phyloP scores from a whole-genome alignment of 2,888 invertebrate species.

The Acleris cristana region DNA sequence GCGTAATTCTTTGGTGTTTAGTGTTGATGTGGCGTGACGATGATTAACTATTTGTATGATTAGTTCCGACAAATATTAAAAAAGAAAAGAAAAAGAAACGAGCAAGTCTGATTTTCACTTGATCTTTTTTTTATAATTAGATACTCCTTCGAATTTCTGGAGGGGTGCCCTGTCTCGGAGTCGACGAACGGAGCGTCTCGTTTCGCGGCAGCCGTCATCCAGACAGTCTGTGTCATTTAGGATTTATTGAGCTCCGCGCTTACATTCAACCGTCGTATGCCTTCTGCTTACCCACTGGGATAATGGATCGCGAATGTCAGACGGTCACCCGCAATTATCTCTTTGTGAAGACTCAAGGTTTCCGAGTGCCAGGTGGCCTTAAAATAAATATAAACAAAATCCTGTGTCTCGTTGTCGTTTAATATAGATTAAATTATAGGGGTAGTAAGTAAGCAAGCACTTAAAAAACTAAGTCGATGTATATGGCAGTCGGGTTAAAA shows the following conservation, averaged over 20 bases:
- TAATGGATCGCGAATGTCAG: constrained; percentile 24
- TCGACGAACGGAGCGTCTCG: constrained; percentile 30
- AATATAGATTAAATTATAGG: too few relatives aligned
- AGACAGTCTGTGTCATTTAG: constrained; percentile 33
- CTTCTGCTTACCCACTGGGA: constrained; percentile 11
- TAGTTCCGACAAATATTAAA: not conserved
- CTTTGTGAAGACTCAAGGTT: constrained; percentile 1
- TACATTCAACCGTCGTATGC: constrained; percentile 9
- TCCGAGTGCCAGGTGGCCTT: too few relatives aligned
- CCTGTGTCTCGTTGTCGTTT: too few relatives aligned
- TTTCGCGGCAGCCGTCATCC: constrained; percentile 23
- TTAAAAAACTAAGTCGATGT: too few relatives aligned
- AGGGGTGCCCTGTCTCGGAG: constrained; percentile 16
- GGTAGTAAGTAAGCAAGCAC: too few relatives aligned
- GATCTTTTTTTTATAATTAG: too few relatives aligned
- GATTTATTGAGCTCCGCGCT: constrained; percentile 28
- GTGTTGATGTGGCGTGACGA: not conserved
- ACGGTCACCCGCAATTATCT: constrained; percentile 26
- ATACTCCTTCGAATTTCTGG: too few relatives aligned
- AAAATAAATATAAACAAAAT: too few relatives aligned
- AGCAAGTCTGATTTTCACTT: too few relatives aligned
- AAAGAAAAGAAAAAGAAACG: too few relatives aligned
- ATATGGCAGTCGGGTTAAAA: too few relatives aligned
- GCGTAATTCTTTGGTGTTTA: too few relatives aligned
- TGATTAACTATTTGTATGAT: not conserved